phyloP scores from a whole-genome alignment of 1,140 invertebrate genomes.

The Danaus melanippus region DNA sequence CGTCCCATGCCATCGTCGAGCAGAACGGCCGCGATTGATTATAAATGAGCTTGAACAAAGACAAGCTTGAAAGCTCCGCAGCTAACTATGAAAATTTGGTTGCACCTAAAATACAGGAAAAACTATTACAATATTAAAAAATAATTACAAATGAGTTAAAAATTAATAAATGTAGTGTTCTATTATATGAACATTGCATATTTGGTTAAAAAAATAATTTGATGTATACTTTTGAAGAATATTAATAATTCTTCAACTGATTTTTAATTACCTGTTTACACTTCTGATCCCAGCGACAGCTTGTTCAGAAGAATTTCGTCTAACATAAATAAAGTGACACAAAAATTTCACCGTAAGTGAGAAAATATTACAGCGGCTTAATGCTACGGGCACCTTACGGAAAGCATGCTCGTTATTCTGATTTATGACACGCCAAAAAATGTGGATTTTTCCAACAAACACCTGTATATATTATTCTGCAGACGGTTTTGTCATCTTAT shows the following conservation, averaged over 20 bases:
- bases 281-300: conserved; percentile 44
- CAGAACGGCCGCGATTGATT: conserved; percentile 63
- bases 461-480: conserved; percentile 13
- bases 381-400: conserved; percentile 58
- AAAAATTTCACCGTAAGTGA: conserved; percentile 63
- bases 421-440: conserved; percentile 60
- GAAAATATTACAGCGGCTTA: conserved; percentile 68
- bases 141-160: too few relatives aligned
- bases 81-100: conserved; percentile 42
- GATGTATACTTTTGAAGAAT: too few relatives aligned
- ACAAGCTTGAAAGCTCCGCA: conserved; percentile 25
- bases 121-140: too few relatives aligned
- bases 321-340: conserved; percentile 56
- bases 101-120: conserved; percentile 18
- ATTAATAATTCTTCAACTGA: conserved; percentile 15
- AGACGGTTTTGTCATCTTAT: background rate
- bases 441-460: conserved; percentile 46
- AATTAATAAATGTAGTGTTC: too few relatives aligned
- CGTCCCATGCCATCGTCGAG: conserved; percentile 40
- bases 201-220: conserved; percentile 5
- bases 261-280: conserved; percentile 42
- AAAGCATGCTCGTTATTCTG: conserved; percentile 59
- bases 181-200: background rate
- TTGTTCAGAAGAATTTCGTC: conserved; percentile 37
- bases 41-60: conserved; percentile 61